These are phyloP conservation scores for Ciconia nigra DNA, from an alignment of 2,797 vertebrate species.

Conservation along the genomic window DNA sequence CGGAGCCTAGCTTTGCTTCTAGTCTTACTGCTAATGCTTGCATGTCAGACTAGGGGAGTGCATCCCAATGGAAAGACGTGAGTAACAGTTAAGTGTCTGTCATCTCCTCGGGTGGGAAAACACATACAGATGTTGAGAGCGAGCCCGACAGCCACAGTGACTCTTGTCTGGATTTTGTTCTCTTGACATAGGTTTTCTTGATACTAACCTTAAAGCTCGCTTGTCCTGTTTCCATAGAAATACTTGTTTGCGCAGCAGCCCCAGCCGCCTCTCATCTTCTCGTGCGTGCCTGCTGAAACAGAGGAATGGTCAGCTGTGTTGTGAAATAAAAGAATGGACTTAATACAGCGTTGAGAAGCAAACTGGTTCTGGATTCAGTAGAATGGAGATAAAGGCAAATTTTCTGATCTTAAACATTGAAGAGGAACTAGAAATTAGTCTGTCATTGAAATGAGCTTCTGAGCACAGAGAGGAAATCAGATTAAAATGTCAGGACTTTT, in stretches of 20 bases:
- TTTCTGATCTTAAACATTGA: not conserved
- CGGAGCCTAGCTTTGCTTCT: not conserved
- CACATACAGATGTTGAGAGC: not conserved
- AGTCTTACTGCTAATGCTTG: not conserved
- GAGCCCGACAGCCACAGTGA: not conserved
- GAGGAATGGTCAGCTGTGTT: not conserved
- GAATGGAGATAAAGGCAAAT: not conserved
- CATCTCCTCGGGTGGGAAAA: not conserved
- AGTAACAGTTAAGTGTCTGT: not conserved
- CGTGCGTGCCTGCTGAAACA: not conserved
- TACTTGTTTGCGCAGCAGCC: not conserved
- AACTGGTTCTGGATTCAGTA: not conserved
- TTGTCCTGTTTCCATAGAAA: not conserved
- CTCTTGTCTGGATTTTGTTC: not conserved
- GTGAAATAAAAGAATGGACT: not conserved
- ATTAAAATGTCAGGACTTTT: not conserved
- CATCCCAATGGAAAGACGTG: not conserved
- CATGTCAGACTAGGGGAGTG: not conserved
- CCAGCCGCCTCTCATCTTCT: not conserved
- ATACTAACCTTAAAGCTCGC: not conserved
- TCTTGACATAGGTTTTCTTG: not conserved
- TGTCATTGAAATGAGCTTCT: not conserved
- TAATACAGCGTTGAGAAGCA: not conserved
- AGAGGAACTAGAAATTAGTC: not conserved
- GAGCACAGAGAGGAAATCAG: not conserved